These are phyloP conservation scores for Uloborus plumipes DNA, from an alignment of 2,888 invertebrate genomes.

Conservation along the genomic window DNA sequence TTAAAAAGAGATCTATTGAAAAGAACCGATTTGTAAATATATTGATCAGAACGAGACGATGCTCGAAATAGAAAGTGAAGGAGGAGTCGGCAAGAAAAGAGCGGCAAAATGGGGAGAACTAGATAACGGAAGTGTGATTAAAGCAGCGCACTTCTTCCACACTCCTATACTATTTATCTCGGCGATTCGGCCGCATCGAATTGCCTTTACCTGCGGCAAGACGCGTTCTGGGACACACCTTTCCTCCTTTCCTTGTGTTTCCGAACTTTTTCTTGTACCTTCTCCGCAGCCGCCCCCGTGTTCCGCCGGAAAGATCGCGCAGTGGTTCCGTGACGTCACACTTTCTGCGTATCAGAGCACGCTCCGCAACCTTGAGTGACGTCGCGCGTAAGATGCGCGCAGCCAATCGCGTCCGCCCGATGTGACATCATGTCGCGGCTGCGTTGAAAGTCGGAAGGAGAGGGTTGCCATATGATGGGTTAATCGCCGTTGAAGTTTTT, in stretches of 20 bases:
- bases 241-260: background rate
- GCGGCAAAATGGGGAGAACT: background rate
- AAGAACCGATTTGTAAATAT: no score
- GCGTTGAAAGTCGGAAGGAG: background rate
- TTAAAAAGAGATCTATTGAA: no score
- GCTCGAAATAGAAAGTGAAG: no score
- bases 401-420: constrained; percentile 18
- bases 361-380: constrained; percentile 47
- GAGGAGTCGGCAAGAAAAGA: no score
- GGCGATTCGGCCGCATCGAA: constrained; percentile 6
- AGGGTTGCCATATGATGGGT: background rate
- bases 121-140: constrained; percentile 26
- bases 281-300: constrained; percentile 32
- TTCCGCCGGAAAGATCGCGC: constrained; percentile 44
- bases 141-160: background rate
- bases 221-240: background rate
- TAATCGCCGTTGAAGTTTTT: background rate
- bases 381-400: constrained; percentile 10
- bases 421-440: constrained; percentile 32
- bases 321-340: constrained; percentile 49
- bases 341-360: constrained; percentile 46
- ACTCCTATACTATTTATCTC: background rate
- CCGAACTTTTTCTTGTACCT: constrained; percentile 8
- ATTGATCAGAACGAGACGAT: no score
- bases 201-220: constrained; percentile 23